phyloP scores from a whole-genome alignment of 1,140 invertebrate genomes.

The Euschistus heros region DNA sequence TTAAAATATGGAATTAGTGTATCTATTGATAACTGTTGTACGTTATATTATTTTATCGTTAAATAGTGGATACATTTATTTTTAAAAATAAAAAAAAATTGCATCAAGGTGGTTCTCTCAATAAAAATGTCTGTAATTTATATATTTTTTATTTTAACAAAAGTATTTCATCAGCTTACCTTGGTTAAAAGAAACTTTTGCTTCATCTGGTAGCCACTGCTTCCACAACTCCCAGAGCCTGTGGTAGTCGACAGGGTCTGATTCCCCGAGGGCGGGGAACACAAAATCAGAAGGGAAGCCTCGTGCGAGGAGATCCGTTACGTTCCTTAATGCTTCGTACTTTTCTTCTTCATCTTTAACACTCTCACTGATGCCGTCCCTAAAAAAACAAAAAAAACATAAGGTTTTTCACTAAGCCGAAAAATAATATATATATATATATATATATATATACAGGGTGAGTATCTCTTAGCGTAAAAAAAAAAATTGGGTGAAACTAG shows the following conservation, averaged over 20 bases:
- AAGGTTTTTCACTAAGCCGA: no score
- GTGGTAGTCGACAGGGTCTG: constrained; percentile 49
- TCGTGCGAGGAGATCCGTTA: constrained; percentile 59
- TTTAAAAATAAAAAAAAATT: no score
- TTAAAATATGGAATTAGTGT: no score
- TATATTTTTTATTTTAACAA: neutral
- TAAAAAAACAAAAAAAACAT: constrained; percentile 34
- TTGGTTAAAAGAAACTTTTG: constrained; percentile 60
- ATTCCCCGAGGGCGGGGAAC: constrained; percentile 69
- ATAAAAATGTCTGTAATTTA: no score
- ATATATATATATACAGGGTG: no score
- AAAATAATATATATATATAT: no score
- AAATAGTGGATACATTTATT: no score
- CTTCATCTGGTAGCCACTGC: constrained; percentile 68
- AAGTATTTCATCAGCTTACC: constrained; percentile 43
- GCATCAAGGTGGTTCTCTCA: no score
- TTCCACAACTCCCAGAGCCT: constrained; percentile 61
- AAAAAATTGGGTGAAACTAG: no score
- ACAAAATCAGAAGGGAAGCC: constrained; percentile 71
- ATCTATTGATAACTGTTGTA: no score
- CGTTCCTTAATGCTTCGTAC: constrained; percentile 56
- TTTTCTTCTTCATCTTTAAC: constrained; percentile 38
- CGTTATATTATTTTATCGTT: no score
- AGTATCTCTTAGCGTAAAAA: no score
- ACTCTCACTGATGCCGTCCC: constrained; percentile 47